phyloP scores from a whole-genome alignment of 2,888 invertebrate species.

The Drosophila mimetica region DNA sequence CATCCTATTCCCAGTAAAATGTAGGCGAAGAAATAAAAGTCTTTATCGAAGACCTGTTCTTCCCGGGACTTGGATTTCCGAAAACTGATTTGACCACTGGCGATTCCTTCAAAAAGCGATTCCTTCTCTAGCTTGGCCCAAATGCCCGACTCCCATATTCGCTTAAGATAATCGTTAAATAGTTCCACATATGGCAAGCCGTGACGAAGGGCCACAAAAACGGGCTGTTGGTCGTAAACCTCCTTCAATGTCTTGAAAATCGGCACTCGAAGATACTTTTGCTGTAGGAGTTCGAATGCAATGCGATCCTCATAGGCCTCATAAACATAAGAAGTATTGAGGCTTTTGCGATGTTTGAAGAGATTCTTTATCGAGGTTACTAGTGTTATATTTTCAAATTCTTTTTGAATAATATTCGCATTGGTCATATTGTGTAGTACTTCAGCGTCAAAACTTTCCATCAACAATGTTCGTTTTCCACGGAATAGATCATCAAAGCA shows the following conservation, averaged over 20 bases:
- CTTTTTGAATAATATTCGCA: not conserved
- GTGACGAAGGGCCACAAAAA: conserved; percentile 44
- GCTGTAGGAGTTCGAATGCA: conserved; percentile 55
- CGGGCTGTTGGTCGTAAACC: conserved; percentile 22
- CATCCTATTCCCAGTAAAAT: conserved; percentile 40
- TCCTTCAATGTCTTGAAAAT: conserved; percentile 45
- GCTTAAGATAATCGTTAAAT: conserved; percentile 53
- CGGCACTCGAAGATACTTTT: conserved; percentile 56
- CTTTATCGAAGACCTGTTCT: conserved; percentile 30
- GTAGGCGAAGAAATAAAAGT: conserved; percentile 55
- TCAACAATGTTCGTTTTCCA: conserved; percentile 32
- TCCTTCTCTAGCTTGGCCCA: conserved; percentile 47
- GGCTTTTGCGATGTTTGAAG: conserved; percentile 15
- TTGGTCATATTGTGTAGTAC: conserved; percentile 3
- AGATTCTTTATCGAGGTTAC: not conserved
- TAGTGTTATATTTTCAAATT: not conserved
- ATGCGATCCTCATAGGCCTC: conserved; percentile 49
- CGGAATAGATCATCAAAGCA: conserved; percentile 50
- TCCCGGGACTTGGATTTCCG: conserved; percentile 15
- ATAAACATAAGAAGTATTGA: conserved; percentile 49
- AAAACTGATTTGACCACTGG: conserved; percentile 44
- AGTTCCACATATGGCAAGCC: conserved; percentile 55
- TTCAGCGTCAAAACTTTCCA: conserved; percentile 32
- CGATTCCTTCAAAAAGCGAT: conserved; percentile 47
- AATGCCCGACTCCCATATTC: conserved; percentile 62